Percentiles rank a stretch among this genome's conserved stretches.
phyloP scores from a whole-genome alignment of 2,797 vertebrate species.

The Myripristis murdjan region DNA sequence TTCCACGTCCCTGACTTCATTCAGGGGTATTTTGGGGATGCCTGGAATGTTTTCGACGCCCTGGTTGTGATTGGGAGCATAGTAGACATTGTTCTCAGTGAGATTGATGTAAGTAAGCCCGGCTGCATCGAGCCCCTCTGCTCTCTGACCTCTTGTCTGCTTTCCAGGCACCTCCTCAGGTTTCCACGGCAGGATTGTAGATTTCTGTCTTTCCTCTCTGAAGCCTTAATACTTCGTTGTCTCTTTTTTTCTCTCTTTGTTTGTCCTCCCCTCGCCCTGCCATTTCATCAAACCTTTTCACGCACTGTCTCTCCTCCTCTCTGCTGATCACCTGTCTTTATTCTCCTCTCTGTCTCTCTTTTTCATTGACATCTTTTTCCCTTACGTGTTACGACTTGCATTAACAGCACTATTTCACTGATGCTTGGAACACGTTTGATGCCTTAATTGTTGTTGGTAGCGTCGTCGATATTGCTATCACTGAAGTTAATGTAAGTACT shows the following conservation, averaged over 20 bases:
- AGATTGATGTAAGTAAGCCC: slow-evolving; percentile 98
- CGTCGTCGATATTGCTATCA: slow-evolving; percentile 99
- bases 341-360: slow-evolving; percentile 67
- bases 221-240: slow-evolving; percentile 53
- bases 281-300: slow-evolving; percentile 80
- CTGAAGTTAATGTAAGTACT: slow-evolving; percentile 96
- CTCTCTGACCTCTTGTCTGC: slow-evolving; percentile 64
- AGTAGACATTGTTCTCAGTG: slow-evolving; percentile 99
- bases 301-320: slow-evolving; percentile 13
- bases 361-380: slow-evolving; percentile 73
- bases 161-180: slow-evolving; percentile 9
- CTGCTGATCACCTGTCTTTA: slow-evolving; percentile 4
- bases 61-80: slow-evolving; percentile 99
- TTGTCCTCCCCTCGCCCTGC: slow-evolving; percentile 54
- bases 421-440: slow-evolving; percentile 99
- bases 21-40: slow-evolving; percentile 99
- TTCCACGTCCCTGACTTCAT: slow-evolving; percentile 82
- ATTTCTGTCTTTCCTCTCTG: slow-evolving; percentile 49
- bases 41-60: slow-evolving; percentile 99
- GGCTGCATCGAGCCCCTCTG: slow-evolving; percentile 55
- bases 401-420: slow-evolving; percentile 99
- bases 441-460: slow-evolving; percentile 99
- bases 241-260: slow-evolving; percentile 54
- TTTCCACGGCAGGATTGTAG: slow-evolving; percentile 28
- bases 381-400: slow-evolving; percentile 78